Conservation (phyloP, 1,140 invertebrate species). For the Ceratina australensis region DNA sequence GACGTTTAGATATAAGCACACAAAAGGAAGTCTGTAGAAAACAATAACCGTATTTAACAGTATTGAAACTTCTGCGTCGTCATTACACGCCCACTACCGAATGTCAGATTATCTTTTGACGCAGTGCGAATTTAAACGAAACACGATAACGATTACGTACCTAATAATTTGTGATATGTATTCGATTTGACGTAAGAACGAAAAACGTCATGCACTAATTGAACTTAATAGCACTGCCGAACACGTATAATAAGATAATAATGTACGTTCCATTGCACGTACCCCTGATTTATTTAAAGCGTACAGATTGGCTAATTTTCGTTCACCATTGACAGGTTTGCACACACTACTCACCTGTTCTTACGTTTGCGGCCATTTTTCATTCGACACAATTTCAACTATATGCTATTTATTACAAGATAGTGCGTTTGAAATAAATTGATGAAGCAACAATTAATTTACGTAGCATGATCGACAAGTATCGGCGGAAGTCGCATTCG, state of each 20-base stretch:
- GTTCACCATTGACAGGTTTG: constrained; percentile 24
- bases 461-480: too few relatives aligned
- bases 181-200: constrained; percentile 5
- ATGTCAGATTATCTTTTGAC: constrained; percentile 15
- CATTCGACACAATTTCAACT: constrained; percentile 38
- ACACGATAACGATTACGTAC: constrained; percentile 19
- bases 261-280: neutral
- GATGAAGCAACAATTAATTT: neutral
- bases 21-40: constrained; percentile 10
- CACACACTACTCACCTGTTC: constrained; percentile 69
- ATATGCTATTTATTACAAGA: constrained; percentile 9
- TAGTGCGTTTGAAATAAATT: constrained; percentile 17
- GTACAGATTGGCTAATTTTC: neutral
- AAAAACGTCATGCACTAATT: constrained; percentile 22
- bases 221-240: neutral
- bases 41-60: neutral
- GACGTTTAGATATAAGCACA: constrained; percentile 13
- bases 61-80: neutral
- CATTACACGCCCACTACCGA: constrained; percentile 32
- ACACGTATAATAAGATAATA: neutral
- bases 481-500: too few relatives aligned
- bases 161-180: neutral
- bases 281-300: neutral
- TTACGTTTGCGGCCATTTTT: constrained; percentile 73
- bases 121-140: neutral